Evolutionary conservation across 2,797 vertebrate species (phyloP).

Genomic region (Spinibarbus caldwelli): DNA sequence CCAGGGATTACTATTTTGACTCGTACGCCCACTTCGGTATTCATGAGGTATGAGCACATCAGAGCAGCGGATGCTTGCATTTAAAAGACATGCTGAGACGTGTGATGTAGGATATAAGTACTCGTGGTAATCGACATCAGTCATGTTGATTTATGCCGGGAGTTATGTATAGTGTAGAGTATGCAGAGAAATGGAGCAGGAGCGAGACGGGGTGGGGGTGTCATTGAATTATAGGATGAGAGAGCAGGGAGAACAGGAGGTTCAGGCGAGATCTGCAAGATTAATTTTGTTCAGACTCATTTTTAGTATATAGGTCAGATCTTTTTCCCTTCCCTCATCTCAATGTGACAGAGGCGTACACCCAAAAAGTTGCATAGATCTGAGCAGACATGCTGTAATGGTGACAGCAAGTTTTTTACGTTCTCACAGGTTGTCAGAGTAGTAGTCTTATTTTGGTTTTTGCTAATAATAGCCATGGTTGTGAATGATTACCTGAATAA

Average conservation of each 20-base stretch:
- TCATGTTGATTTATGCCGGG: conserved; percentile 11
- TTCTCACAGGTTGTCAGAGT: conserved; percentile 11
- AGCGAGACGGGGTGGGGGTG: conserved; percentile 1
- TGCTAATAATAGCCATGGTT: background rate
- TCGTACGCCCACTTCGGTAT: conserved; percentile 99
- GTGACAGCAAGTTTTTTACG: conserved; percentile 12
- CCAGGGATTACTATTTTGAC: conserved; percentile 98
- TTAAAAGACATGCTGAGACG: conserved; percentile 9
- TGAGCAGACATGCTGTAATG: background rate
- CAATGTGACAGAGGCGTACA: conserved; percentile 51
- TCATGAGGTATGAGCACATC: conserved; percentile 86
- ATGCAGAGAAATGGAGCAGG: conserved; percentile 30
- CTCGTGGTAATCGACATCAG: background rate
- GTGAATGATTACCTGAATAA: background rate
- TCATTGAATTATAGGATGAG: conserved; percentile 27
- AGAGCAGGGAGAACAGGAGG: background rate
- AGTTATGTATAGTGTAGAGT: conserved; percentile 28
- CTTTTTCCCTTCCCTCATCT: conserved; percentile 47
- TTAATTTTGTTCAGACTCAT: conserved; percentile 56
- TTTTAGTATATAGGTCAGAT: conserved; percentile 70
- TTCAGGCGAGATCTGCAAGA: conserved; percentile 56
- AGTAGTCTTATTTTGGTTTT: background rate
- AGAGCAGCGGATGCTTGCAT: background rate
- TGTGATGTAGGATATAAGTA: conserved; percentile 7
- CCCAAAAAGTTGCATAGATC: conserved; percentile 19